Conservation (phyloP, 2,113 vertebrate species). For the Parus major region DNA sequence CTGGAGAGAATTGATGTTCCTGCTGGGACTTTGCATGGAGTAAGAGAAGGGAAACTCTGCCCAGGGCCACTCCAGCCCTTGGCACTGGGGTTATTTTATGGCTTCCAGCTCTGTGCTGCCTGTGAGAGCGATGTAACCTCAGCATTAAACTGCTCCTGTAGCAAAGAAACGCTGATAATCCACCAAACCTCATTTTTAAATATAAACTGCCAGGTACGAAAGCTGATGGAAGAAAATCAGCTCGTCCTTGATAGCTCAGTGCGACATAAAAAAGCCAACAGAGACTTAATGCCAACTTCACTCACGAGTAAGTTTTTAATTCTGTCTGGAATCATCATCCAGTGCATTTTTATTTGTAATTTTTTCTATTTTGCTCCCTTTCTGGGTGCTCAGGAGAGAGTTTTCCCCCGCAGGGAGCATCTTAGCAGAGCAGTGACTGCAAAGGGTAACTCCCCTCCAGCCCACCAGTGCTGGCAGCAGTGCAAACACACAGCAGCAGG, state of each 20-base stretch:
- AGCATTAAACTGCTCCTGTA: neutral
- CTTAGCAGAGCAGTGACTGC: neutral
- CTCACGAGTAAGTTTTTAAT: rapidly evolving
- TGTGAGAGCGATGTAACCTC: rapidly evolving
- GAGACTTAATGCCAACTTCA: neutral
- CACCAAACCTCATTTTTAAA: neutral
- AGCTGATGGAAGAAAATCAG: neutral
- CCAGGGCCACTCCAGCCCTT: neutral
- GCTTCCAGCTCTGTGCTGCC: neutral
- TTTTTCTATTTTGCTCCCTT: neutral
- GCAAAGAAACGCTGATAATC: neutral
- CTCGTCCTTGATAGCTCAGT: rapidly evolving
- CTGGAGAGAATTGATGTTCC: neutral
- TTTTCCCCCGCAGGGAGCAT: neutral
- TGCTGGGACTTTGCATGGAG: neutral
- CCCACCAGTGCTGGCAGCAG: neutral
- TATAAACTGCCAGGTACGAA: rapidly evolving
- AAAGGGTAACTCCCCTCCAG: rapidly evolving
- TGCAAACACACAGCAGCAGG: neutral
- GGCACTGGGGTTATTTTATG: neutral
- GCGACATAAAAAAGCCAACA: neutral
- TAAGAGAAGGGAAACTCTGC: neutral
- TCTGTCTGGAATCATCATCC: rapidly evolving
- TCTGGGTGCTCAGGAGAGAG: neutral
- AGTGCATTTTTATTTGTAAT: neutral